These are phyloP conservation scores for Zaprionus bogoriensis DNA, from an alignment of 2,888 invertebrate species.

Conservation along the genomic window DNA sequence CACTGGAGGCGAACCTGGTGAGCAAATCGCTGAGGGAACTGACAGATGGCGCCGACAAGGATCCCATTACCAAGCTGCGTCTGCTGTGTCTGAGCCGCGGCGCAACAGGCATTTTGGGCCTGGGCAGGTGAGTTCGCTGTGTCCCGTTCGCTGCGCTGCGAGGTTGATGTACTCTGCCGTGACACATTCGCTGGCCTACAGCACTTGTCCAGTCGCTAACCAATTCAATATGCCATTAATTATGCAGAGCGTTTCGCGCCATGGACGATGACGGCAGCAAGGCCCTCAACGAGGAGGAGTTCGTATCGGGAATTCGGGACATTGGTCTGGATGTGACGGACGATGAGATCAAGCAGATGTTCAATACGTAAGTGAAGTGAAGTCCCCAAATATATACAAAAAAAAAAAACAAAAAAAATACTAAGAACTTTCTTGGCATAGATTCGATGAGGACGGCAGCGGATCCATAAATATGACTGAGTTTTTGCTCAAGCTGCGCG, in stretches of 20 bases:
- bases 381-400: not conserved
- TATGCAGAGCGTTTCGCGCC: slow-evolving; percentile 89
- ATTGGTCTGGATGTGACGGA: slow-evolving; percentile 88
- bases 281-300: slow-evolving; percentile 91
- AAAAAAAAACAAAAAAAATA: no score
- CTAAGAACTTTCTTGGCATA: slow-evolving; percentile 72
- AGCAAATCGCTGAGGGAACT: slow-evolving; percentile 89
- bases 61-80: slow-evolving; percentile 92
- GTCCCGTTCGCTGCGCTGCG: no score
- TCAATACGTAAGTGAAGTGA: slow-evolving; percentile 67
- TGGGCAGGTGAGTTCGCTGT: slow-evolving; percentile 88
- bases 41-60: slow-evolving; percentile 85
- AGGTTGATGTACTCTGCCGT: not conserved
- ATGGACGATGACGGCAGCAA: slow-evolving; percentile 97
- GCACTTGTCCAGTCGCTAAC: slow-evolving; percentile 17
- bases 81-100: slow-evolving; percentile 93
- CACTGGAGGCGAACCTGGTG: slow-evolving; percentile 91
- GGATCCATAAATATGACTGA: slow-evolving; percentile 95
- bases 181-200: slow-evolving; percentile 1
- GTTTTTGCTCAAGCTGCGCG: slow-evolving; percentile 91
- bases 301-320: slow-evolving; percentile 90
- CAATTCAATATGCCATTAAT: slow-evolving; percentile 41
- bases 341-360: slow-evolving; percentile 82
- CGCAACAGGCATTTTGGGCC: slow-evolving; percentile 93
- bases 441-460: slow-evolving; percentile 92